Conservation (phyloP, 1,140 invertebrate species). For the Lepidurus couesii region DNA sequence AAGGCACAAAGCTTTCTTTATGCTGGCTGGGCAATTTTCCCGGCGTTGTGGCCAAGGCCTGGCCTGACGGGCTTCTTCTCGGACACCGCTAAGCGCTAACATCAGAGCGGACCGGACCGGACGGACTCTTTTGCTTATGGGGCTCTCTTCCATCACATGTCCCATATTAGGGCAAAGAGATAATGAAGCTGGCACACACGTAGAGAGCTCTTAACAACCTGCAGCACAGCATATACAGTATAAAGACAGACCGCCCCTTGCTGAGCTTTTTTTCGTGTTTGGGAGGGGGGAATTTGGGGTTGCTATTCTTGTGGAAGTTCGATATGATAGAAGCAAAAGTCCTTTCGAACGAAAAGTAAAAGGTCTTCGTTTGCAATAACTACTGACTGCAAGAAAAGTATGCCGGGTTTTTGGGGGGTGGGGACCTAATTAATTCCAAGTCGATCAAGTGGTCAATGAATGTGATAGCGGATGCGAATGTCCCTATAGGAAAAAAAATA, state of each 20-base stretch:
- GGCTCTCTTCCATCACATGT: constrained; percentile 21
- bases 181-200: constrained; percentile 21
- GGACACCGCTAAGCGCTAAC: constrained; percentile 20
- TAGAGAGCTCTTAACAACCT: constrained; percentile 19
- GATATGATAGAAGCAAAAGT: background rate
- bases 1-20: background rate
- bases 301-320: background rate
- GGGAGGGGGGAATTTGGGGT: background rate
- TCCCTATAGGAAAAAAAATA: background rate
- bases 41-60: background rate
- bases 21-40: constrained; percentile 1
- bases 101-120: constrained; percentile 16
- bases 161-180: constrained; percentile 21
- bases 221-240: constrained; percentile 21
- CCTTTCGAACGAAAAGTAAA: background rate
- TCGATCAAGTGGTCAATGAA: constrained; percentile 22
- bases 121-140: constrained; percentile 18
- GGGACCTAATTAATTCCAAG: background rate
- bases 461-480: background rate
- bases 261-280: background rate
- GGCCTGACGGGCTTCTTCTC: background rate
- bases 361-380: background rate
- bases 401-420: background rate
- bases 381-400: background rate
- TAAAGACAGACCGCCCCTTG: constrained; percentile 20